Evolutionary conservation across 2,113 vertebrate genomes (phyloP), one percentile per base, ranked within the genome.

Genomic region (Acanthochromis polyacanthus): DNA sequence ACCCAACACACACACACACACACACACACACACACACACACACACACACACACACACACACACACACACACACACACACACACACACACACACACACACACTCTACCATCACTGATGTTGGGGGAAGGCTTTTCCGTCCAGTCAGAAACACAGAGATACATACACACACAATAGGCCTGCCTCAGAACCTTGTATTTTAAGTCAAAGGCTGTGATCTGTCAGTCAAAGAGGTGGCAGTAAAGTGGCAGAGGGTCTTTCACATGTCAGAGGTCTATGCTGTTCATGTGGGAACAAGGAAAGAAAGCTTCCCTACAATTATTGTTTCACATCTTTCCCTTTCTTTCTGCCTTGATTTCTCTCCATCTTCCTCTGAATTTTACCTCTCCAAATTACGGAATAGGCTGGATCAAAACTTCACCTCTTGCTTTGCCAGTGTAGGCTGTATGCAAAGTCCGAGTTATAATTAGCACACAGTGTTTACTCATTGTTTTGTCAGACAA

Each of bases 141-240:
- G 55, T 62, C 14, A 48, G 40, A 73, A 52, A 60, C 12, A 63
- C 15, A 59, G 4, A 10, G 32, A 9, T 36, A 36, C 32, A 53
- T 25, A 64, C 57, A 59, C 30, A 69, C 23, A 79, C 66, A 71
- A 61, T 20, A 1, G 55, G 0, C 51, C 32, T 48, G 17, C 19
- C 25, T 70, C 75, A 53, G 36, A 71, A 73, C 55, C 68, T 56
- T 69, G 61, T 66, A 59, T 66, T 84, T 73, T n/a, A 53, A 67
- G 46, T 59, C 58, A 69, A 50, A 76, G 51, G 57, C 43, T 78
- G 56, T 75, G 62, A 80, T 75, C 20, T 63, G 55, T 63, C 43
- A 10, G 46, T 75, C 50, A 52, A 61, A 81, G 19, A 65, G 48
- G 53, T 28, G 55, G 60, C 57, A 23, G 23, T 32, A 43, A 78